Evolutionary conservation across 2,797 vertebrate genomes (phyloP), one percentile per base, ranked within the genome.

Genomic region (Tenualosa thibaudeaui): DNA sequence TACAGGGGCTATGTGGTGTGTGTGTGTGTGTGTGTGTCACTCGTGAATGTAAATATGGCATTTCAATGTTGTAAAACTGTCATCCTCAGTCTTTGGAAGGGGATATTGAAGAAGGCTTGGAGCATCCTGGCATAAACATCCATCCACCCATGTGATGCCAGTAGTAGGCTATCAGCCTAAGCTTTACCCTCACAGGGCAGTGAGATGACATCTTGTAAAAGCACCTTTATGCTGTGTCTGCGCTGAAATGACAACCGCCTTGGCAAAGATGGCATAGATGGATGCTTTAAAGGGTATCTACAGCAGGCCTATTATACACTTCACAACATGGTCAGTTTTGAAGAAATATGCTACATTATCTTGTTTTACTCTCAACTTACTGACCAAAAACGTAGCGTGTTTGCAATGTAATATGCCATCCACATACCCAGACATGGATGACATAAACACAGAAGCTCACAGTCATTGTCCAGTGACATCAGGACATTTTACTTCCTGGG

Each of bases 1-100:
- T 46, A 78, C 17, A 78, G 71, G 17, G 37, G 71, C 40, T 17
- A 43, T 46, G 40, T 43, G 17, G 37, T 43, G 13, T 78, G 86
- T 89, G 88, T 84, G 68, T 87, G 50, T 85, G 86, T 51, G 87
- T 81, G 89, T 84, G 83, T 89, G 60, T 71, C 53, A 43, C 46
- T 83, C 46, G 56, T 86, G 84, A 86, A 89, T 78, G 82, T 78
- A 81, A 88, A 81, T 88, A 86, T 86, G 60, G 85, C 86, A 84
- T 51, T 58, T 86, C 85, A 84, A 83, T 81, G 56, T 40, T 46
- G 68, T 81, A 81, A 84, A 84, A 86, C 83, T 53, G 0, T 84
- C 81, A 78, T 46, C 31, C 26, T 50, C 62, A 81, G 81, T 53
- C 49, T 81, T 54, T 58, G 46, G 54, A 78, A 49, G 85, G 22